Base-by-base conservation (phyloP, 2,797 vertebrate genomes). In the Saguinus oedipus region DNA sequence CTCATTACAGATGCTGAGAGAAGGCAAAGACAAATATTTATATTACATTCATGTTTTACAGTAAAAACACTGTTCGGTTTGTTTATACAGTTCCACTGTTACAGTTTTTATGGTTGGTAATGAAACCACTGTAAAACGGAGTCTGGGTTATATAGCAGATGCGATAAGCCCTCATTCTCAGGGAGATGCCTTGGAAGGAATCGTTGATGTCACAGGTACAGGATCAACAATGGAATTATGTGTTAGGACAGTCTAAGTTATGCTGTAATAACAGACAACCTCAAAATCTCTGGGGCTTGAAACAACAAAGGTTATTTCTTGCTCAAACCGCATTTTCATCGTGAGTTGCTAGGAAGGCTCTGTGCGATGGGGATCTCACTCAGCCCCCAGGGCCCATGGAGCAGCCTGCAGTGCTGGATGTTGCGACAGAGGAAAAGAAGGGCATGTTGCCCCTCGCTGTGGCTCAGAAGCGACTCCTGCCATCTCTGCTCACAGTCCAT, bases 71-170 rank as follows among this genome's bases (percentile, higher is more conserved):
- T 98, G 98, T 99, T 99, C 96, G 96, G 98, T 98, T 99, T 99
- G 99, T 99, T 99, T 99, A 99, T 99, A 99, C 98, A 99, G 98
- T 99, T 99, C 98, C 98, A 98, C 99, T 99, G 99, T 99, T 99
- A 99, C 98, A 98, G 98, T 98, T 99, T 99, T 99, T 99, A 99
- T 98, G 98, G 99, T 98, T 98, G 98, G 99, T 98, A 98, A 99
- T 98, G 99, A 99, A 99, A 99, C 98, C 98, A 98, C 98, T 98
- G 98, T 99, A 99, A 99, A 99, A 98, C 98, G 98, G 97, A 98
- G 98, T 96, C 98, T 98, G 98, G 98, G 98, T 99, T 99, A 98
- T 98, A 98, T 78, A 98, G 99, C 99, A 99, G 99, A 99, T 99
- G 98, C 97, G 98, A 98, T 99, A 97, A 98, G 98, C 91, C 97